phyloP scores from a whole-genome alignment of 2,888 invertebrate species.

The Adelognathus sp. region DNA sequence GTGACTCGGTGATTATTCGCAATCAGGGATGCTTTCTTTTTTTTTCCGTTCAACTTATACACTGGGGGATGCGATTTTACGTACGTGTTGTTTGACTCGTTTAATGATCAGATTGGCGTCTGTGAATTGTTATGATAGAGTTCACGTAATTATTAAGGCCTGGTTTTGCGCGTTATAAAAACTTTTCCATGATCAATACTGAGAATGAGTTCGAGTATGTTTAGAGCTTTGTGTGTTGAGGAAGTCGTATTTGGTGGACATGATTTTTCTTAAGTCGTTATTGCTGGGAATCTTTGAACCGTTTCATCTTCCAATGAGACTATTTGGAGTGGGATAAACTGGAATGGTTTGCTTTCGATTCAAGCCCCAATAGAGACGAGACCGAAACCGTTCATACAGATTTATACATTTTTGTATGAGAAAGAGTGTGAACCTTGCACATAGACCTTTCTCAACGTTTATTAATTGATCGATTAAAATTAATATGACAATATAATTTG shows the following conservation, averaged over 20 bases:
- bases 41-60: not conserved
- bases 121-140: not conserved
- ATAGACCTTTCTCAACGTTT: no score
- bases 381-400: no score
- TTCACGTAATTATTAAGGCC: no score
- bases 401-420: no score
- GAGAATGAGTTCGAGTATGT: not conserved
- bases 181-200: not conserved
- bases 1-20: not conserved
- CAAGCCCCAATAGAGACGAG: not conserved
- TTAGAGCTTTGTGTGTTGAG: not conserved
- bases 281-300: not conserved
- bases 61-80: not conserved
- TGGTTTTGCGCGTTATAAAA: not conserved
- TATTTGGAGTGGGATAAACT: not conserved
- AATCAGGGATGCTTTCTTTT: conserved; percentile 8
- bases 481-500: no score
- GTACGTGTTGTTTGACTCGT: not conserved
- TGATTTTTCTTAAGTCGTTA: not conserved
- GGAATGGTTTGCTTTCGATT: not conserved
- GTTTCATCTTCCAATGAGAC: not conserved
- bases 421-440: no score
- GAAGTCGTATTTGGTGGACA: not conserved
- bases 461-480: no score
- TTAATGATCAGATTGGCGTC: not conserved